These are phyloP conservation scores for Oscheius sp. DNA, from an alignment of 2,888 invertebrate genomes.

Conservation along the genomic window DNA sequence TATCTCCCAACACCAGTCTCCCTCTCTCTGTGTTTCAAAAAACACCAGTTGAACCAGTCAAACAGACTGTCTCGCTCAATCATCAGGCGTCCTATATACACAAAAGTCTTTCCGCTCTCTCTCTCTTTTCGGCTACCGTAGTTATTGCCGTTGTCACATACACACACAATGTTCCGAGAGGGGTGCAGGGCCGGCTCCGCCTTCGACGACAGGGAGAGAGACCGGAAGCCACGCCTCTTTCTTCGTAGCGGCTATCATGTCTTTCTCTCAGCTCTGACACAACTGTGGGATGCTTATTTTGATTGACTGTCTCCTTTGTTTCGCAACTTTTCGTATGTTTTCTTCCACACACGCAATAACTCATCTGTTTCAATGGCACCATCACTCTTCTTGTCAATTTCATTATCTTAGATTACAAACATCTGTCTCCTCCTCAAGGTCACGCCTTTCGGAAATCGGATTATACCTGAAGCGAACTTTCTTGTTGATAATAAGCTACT, in stretches of 20 bases:
- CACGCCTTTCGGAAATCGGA: too few relatives aligned
- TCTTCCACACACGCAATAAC: background rate
- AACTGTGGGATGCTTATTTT: background rate
- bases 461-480: too few relatives aligned
- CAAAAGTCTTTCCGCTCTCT: background rate
- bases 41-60: background rate
- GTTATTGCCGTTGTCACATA: background rate
- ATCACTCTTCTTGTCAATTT: background rate
- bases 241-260: conserved; percentile 24
- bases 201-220: background rate
- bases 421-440: too few relatives aligned
- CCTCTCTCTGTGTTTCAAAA: background rate
- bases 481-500: too few relatives aligned
- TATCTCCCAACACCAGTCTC: too few relatives aligned
- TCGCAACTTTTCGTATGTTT: background rate
- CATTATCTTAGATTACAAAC: too few relatives aligned
- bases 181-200: background rate
- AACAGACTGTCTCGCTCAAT: background rate
- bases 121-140: conserved; percentile 13
- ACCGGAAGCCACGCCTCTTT: conserved; percentile 27
- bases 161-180: background rate
- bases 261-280: background rate
- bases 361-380: background rate
- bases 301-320: background rate
- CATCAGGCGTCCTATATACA: background rate